Evolutionary conservation across 2,888 invertebrate genomes (phyloP), one percentile per base, ranked within the genome.

Genomic region (Rhagophthalmus giganteus): DNA sequence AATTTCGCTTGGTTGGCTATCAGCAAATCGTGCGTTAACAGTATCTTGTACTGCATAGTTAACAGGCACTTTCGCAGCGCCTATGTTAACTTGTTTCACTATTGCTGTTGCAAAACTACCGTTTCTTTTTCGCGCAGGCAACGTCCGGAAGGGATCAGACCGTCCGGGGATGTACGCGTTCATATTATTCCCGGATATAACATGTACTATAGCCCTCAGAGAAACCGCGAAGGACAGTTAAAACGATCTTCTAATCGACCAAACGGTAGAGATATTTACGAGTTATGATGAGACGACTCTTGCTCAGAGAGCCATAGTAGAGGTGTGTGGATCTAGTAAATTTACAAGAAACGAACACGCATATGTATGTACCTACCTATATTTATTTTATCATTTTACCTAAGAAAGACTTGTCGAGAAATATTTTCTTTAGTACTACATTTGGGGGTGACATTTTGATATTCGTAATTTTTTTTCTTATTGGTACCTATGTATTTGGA

Each of bases 21-120:
- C 8, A 78, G 80, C 58, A 87, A 88, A 58, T 83, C 87, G 0
- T 81, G 85, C 57, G 70, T 87, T 55, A 84, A 85, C 55, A 84
- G 83, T 59, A 76, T 84, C 12, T 67, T 88, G 25, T 85, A 85
- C 67, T 82, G 84, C 63, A 72, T 81, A 2, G 74, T 83, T n/a
- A 85, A 87, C 65, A 64, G 73, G 5, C 83, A 83, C 66, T 89
- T 89, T 66, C 79, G 88, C 25, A 80, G 79, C 49, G 86, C 88
- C 3, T 90, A 87, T 68, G 76, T 83, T 8, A 84, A 85, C 65
- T 74, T 90, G 5, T 90, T 88, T 67, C 85, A 87, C 65, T 90
- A 90, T 65, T 89, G 88, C 66, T 89, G 85, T 68, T 90, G 88
- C 74, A 90, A 89, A 71, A 87, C 84, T 5, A 84, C 86, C 2